Evolutionary conservation across 2,113 vertebrate genomes (phyloP).

Genomic region (Motacilla alba): DNA sequence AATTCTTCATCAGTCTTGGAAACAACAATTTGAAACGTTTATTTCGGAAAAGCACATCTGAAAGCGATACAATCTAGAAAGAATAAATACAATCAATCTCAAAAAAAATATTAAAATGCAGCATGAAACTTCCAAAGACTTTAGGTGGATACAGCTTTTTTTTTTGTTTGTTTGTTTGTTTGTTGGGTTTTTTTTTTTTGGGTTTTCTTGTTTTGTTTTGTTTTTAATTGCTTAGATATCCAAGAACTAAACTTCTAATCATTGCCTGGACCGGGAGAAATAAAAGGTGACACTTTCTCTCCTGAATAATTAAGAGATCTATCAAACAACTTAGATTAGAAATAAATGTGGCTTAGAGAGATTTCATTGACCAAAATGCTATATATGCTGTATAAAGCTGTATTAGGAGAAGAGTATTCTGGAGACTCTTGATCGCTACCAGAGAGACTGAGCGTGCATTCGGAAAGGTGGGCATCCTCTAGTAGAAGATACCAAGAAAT

Average conservation of each 20-base stretch:
- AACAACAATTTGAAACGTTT: not conserved
- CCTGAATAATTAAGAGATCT: not conserved
- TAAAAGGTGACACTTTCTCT: not conserved
- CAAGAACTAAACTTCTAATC: not conserved
- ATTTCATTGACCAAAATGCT: not conserved
- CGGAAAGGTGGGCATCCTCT: not conserved
- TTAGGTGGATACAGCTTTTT: not conserved
- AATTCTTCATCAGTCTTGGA: not conserved
- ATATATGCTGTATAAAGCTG: not conserved
- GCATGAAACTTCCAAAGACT: not conserved
- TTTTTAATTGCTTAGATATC: not conserved
- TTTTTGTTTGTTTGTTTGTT: no score
- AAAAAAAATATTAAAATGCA: not conserved
- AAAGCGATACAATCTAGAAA: not conserved
- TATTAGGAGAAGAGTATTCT: not conserved
- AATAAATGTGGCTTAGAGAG: not conserved
- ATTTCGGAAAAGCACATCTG: not conserved
- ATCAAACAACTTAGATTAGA: not conserved
- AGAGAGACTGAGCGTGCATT: not conserved
- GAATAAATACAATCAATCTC: not conserved
- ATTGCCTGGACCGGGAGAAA: not conserved
- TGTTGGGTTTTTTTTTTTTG: no score
- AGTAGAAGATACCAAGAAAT: fast-evolving
- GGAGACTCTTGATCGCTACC: not conserved
- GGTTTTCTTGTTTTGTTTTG: not conserved